phyloP scores from a whole-genome alignment of 2,888 invertebrate genomes.

The Cataglyphis altisquamis region DNA sequence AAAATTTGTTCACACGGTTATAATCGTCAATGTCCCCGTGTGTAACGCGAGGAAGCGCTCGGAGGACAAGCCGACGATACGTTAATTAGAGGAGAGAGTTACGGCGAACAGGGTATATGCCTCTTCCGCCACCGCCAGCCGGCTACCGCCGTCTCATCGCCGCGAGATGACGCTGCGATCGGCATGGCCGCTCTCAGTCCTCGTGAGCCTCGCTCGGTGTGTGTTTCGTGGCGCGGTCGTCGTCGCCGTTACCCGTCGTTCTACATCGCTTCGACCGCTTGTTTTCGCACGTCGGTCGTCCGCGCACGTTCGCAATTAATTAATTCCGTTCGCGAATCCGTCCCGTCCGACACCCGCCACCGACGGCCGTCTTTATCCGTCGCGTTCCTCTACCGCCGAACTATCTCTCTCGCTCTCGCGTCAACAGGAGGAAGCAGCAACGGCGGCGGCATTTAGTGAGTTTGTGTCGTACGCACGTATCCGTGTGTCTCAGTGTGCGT shows the following conservation, averaged over 20 bases:
- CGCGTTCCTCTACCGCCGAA: background rate
- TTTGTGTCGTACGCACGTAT: conserved; percentile 63
- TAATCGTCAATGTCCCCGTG: conserved; percentile 34
- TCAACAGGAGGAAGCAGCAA: background rate
- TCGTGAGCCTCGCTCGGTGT: conserved; percentile 84
- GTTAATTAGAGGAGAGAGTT: conserved; percentile 49
- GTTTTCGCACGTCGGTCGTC: conserved; percentile 18
- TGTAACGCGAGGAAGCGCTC: conserved; percentile 2
- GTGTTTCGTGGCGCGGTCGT: conserved; percentile 78
- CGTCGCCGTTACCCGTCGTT: conserved; percentile 56
- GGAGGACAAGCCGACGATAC: conserved; percentile 6
- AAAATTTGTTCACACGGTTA: conserved; percentile 31
- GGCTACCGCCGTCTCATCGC: conserved; percentile 70
- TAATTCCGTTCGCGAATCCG: conserved; percentile 76
- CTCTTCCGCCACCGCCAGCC: background rate
- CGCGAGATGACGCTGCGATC: conserved; percentile 78
- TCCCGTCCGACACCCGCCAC: conserved; percentile 54
- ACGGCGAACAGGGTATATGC: conserved; percentile 43
- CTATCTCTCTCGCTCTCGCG: conserved; percentile 13
- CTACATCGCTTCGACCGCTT: conserved; percentile 14
- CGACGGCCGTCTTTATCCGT: conserved; percentile 16
- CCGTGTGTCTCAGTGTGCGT: conserved; percentile 72
- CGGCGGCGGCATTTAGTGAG: conserved; percentile 65
- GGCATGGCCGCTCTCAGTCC: conserved; percentile 84
- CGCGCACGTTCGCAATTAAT: conserved; percentile 63